Evolutionary conservation across 2,888 invertebrate genomes (phyloP).

Genomic region (Chloroclysta siterata): DNA sequence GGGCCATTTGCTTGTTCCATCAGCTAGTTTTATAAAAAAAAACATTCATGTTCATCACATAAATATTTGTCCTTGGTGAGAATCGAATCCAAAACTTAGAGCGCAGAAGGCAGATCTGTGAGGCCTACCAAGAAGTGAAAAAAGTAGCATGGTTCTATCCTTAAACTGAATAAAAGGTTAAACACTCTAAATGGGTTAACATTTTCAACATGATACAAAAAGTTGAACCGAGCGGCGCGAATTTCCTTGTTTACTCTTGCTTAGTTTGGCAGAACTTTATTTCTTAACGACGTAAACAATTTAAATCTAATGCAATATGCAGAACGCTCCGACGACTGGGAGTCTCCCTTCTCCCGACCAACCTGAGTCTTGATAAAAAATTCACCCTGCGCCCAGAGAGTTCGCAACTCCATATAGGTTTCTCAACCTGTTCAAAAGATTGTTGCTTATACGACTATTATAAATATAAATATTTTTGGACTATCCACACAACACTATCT

Average conservation of each 20-base stretch:
- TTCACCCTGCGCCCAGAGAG: slow-evolving; percentile 60
- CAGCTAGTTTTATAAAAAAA: no score
- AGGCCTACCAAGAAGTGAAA: no score
- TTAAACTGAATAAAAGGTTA: no score
- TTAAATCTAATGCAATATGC: slow-evolving; percentile 84
- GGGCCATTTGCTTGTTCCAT: no score
- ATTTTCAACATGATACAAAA: slow-evolving; percentile 50
- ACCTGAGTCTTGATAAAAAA: slow-evolving; percentile 74
- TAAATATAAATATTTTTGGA: no score
- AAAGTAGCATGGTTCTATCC: no score
- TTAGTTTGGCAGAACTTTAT: slow-evolving; percentile 70
- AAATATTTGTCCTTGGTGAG: no score
- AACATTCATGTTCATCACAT: no score
- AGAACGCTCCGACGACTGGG: slow-evolving; percentile 63
- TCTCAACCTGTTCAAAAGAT: slow-evolving; percentile 49
- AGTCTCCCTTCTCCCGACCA: slow-evolving; percentile 47
- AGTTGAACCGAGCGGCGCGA: slow-evolving; percentile 55
- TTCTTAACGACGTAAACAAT: slow-evolving; percentile 84
- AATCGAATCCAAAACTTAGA: no score
- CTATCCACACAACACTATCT: no score
- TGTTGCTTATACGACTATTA: slow-evolving; percentile 46
- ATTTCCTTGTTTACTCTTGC: slow-evolving; percentile 58
- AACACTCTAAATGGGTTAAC: slow-evolving; percentile 17
- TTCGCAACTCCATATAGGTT: slow-evolving; percentile 50
- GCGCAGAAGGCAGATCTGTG: no score